Percentiles rank a stretch among this genome's conserved stretches.
These are phyloP conservation scores for Prenolepis imparis DNA, from an alignment of 2,888 invertebrate genomes.

Conservation along the genomic window DNA sequence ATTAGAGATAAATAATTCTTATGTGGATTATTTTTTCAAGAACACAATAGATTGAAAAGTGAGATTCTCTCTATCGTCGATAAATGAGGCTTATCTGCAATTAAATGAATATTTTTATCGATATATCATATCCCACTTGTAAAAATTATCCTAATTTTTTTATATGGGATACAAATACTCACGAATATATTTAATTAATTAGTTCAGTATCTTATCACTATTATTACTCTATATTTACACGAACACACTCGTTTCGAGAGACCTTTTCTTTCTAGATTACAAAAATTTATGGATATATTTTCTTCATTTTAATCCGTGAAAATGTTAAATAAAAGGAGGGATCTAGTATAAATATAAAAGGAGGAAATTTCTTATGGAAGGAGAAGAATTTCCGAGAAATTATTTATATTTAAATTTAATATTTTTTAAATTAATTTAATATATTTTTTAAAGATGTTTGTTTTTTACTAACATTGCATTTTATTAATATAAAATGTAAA, in stretches of 20 bases:
- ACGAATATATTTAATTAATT: constrained; percentile 11
- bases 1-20: not conserved
- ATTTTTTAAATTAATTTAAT: not conserved
- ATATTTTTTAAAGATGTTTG: not conserved
- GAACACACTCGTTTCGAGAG: not conserved
- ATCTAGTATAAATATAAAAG: no score
- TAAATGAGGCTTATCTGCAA: not conserved
- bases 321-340: not conserved
- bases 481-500: not conserved
- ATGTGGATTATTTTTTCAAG: no score
- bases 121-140: not conserved
- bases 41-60: not conserved
- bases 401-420: not conserved
- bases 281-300: not conserved
- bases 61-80: not conserved
- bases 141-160: constrained; percentile 27
- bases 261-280: not conserved
- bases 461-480: not conserved
- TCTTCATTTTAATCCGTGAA: not conserved
- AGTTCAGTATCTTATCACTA: constrained; percentile 11
- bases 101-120: constrained; percentile 1
- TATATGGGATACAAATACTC: not conserved
- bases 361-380: no score
- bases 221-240: not conserved
- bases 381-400: not conserved